Evolutionary conservation across 2,888 invertebrate species (phyloP).

Genomic region (Agelastica alni): DNA sequence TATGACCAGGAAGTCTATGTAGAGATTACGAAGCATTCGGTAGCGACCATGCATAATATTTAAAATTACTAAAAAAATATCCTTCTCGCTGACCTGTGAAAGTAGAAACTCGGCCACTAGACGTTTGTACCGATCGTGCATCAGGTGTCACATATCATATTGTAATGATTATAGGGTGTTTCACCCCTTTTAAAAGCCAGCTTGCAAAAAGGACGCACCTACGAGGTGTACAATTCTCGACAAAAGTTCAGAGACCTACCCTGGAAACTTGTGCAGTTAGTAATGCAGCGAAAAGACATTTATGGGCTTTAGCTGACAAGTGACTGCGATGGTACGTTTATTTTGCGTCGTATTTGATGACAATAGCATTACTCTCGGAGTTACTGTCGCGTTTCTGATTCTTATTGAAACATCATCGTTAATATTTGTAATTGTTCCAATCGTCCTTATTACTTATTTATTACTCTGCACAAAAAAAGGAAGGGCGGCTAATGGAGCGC

Average conservation of each 20-base stretch:
- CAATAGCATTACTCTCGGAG: constrained; percentile 31
- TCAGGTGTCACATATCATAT: no score
- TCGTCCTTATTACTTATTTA: constrained; percentile 36
- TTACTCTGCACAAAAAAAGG: constrained; percentile 6
- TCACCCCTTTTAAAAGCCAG: no score
- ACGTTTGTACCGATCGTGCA: no score
- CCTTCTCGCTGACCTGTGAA: no score
- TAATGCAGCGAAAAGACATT: constrained; percentile 30
- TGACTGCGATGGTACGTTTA: constrained; percentile 26
- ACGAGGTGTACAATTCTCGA: no score
- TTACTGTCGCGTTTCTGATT: constrained; percentile 33
- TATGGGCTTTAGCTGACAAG: constrained; percentile 25
- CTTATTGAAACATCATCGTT: constrained; percentile 42
- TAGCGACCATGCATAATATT: no score
- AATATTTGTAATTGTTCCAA: constrained; percentile 38
- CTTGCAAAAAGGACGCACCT: no score
- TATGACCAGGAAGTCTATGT: no score
- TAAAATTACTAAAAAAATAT: no score
- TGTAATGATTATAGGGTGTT: no score
- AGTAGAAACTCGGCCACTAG: no score
- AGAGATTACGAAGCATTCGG: no score
- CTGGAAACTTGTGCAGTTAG: constrained; percentile 17
- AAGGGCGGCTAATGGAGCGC: constrained; percentile 8
- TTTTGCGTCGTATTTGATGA: constrained; percentile 27
- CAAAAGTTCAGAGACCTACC: neutral